Evolutionary conservation across 2,797 vertebrate genomes (phyloP), one percentile per base, ranked within the genome.

Genomic region (Enteromius unitaeniatus): DNA sequence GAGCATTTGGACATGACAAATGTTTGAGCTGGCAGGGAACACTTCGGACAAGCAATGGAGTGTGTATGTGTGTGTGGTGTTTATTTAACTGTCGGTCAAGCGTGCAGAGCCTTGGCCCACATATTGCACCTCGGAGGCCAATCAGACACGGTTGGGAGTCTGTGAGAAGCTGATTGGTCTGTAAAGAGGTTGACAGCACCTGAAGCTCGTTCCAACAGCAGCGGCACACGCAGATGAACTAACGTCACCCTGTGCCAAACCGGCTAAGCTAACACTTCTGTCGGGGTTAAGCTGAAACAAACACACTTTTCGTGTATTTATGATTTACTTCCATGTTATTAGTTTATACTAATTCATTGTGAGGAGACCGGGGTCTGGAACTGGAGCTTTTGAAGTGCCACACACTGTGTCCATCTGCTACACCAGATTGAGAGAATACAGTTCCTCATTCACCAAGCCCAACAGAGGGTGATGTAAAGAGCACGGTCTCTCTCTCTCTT

Each of bases 301-400:
- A 88, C 83, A 42, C 40, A 77, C 89, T 90, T 74, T 53, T 47
- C 53, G 65, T 70, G 26, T 82, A 60, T 88, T 79, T 82, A 81
- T 78, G 42, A 69, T 40, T 75, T 45, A 49, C 76, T 85, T 87
- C 89, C 74, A 89, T 90, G 88, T 92, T 92, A 92, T 92, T 92
- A 93, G 93, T 93, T 94, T 90, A 92, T 93, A 92, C 93, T 89
- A 92, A 91, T 93, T 94, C 92, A 93, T 93, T 95, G 92, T 89
- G 92, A 92, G 87, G 90, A 92, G 89, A 92, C 93, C 90, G 91
- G 90, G 91, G 93, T 92, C 88, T 88, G 84, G 86, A 89, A 81
- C 88, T 91, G 90, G 88, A 87, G 88, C 87, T 85, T 92, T 91
- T 89, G 88, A 88, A 28, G 90, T 84, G 90, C 88, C 90, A 86